Base-by-base conservation (phyloP, 1,140 invertebrate species). In the Ctenoplectra terminalis region DNA sequence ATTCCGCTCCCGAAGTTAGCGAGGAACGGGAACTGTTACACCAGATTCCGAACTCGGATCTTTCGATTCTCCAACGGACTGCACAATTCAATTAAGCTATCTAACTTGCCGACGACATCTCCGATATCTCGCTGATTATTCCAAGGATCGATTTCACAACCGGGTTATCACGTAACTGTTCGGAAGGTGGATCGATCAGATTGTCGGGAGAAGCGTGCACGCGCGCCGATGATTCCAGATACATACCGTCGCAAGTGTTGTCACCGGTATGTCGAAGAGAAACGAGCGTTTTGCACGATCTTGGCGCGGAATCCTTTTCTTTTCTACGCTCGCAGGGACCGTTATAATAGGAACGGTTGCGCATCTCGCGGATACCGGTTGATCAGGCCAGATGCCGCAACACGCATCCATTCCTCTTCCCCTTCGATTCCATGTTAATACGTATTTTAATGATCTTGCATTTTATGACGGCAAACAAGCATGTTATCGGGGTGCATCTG, bases 301-400 rank as follows among this genome's bases (percentile, higher is more conserved):
- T 17, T 64, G 26, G 9, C 61, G 64, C 43, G 60, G 29, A 69
- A 81, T 83, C 66, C 71, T 84, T 29, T 43, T 61, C 15, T 78
- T 77, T 88, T 78, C 83, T 63, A 64, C 76, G 64, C 73, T 46
- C 29, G 23, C 31, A n/a, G n/a, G 72, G 60, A 83, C 88, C 88
- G 86, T 89, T 90, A 90, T 81, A 70, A 82, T 46, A 66, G 64
- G 7, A 66, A 46, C 80, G 82, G 76, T n/a, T 58, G 52, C 29
- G 66, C 54, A 52, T 70, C 29, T 80, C 48, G 31, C 37, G 56
- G 34, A 70, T 64, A 64, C 69, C 56, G 69, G 56, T 43, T 46
- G 52, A 70, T 80, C 72, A 34, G 13, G 46, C 37, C 54, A 58
- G 37, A 29, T 69, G 80, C 63, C 40, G 26, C 29, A 17, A 54